phyloP scores from a whole-genome alignment of 2,113 vertebrate species.

The Aptenodytes forsteri region DNA sequence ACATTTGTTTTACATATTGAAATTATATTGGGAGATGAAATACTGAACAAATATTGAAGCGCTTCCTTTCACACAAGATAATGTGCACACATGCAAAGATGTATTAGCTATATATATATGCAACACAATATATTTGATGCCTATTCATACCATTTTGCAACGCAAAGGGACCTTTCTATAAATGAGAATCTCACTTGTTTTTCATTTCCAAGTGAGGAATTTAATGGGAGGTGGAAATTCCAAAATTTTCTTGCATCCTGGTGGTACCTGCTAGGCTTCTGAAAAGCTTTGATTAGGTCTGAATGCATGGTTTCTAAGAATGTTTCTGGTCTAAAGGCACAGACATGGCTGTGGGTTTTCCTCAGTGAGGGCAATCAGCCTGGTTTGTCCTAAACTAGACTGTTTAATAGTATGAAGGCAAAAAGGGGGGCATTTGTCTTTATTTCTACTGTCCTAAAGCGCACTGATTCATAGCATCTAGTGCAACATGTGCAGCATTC shows the following conservation, averaged over 20 bases:
- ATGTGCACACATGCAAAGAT: neutral
- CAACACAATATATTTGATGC: neutral
- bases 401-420: neutral
- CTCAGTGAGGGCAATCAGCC: neutral
- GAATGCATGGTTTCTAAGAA: neutral
- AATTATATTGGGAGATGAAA: conserved; percentile 40
- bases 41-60: conserved; percentile 15
- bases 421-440: neutral
- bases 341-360: neutral
- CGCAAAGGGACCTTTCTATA: neutral
- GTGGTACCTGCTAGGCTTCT: neutral
- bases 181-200: neutral
- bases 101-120: neutral
- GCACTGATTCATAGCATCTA: neutral
- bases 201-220: neutral
- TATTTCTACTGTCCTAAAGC: neutral
- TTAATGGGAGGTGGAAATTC: neutral
- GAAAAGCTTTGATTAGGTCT: neutral
- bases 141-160: neutral
- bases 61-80: neutral
- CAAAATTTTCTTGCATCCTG: neutral
- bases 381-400: neutral
- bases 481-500: neutral
- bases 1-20: conserved; percentile 49
- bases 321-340: neutral